Evolutionary conservation across 92 coral and sea anemone genomes (phyloP).

Genomic region (Isaurus tuberculatus): DNA sequence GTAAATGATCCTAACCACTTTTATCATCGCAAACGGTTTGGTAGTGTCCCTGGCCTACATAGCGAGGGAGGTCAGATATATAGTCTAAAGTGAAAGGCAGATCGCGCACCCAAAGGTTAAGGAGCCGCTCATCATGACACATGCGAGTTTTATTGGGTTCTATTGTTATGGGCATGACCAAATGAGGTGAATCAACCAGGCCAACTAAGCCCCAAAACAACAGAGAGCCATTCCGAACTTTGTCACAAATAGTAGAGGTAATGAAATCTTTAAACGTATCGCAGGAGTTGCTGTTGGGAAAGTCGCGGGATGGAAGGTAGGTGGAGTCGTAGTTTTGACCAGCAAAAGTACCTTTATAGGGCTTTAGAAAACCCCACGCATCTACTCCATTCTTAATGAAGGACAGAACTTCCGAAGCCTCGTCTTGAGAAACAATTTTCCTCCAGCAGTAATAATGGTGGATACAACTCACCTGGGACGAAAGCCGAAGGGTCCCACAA

Average conservation of each 20-base stretch:
- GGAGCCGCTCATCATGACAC: slow-evolving; percentile 72
- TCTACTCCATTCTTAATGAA: slow-evolving; percentile 48
- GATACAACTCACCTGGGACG: slow-evolving; percentile 61
- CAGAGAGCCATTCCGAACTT: slow-evolving; percentile 64
- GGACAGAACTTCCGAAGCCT: too few species aligned
- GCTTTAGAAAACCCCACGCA: slow-evolving; percentile 49
- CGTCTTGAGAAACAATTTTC: slow-evolving; percentile 43
- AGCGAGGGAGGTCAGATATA: slow-evolving; percentile 60
- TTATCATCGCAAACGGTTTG: slow-evolving; percentile 73
- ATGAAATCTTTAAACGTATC: slow-evolving; percentile 61
- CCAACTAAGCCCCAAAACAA: slow-evolving; percentile 64
- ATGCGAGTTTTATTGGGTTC: slow-evolving; percentile 68
- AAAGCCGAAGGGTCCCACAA: slow-evolving; percentile 52
- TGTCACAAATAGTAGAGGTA: slow-evolving; percentile 54
- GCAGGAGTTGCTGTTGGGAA: slow-evolving; percentile 63
- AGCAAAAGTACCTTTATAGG: slow-evolving; percentile 67
- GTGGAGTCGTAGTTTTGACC: slow-evolving; percentile 57
- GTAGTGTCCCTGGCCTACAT: slow-evolving; percentile 55
- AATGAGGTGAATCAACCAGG: slow-evolving; percentile 55
- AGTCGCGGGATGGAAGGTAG: slow-evolving; percentile 58
- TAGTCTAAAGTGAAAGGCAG: slow-evolving; percentile 63
- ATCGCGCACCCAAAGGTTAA: slow-evolving; percentile 67
- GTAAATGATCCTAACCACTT: slow-evolving; percentile 71
- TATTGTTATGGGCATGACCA: slow-evolving; percentile 70
- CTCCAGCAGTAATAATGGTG: slow-evolving; percentile 56